These are phyloP conservation scores for Caranx melampygus DNA, from an alignment of 2,113 vertebrate species.

Conservation along the genomic window DNA sequence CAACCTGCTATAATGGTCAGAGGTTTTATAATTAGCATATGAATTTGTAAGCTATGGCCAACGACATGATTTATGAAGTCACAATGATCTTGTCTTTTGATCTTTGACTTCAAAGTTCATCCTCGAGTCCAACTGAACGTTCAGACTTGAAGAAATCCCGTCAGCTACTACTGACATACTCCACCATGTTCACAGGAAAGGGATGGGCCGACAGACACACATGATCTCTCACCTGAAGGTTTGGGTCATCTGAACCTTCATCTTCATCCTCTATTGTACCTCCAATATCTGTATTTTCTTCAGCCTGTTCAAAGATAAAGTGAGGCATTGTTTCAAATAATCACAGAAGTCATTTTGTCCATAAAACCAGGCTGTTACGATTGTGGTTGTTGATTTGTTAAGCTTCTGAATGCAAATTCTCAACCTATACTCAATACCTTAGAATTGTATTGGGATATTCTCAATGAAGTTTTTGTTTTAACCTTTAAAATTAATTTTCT, in stretches of 20 bases:
- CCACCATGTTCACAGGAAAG: too few relatives aligned
- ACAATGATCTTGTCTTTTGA: too few relatives aligned
- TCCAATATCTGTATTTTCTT: conserved; percentile 88
- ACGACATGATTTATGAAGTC: too few relatives aligned
- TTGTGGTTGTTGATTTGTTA: too few relatives aligned
- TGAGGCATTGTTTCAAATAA: neutral
- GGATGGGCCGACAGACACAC: too few relatives aligned
- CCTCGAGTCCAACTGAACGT: too few relatives aligned
- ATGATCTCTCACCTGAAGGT: conserved; percentile 86
- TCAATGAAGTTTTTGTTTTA: neutral
- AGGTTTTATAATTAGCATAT: too few relatives aligned
- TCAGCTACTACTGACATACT: too few relatives aligned
- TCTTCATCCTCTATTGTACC: conserved; percentile 84
- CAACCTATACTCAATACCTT: neutral
- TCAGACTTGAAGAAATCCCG: too few relatives aligned
- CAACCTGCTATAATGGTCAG: too few relatives aligned
- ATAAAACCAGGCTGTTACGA: neutral
- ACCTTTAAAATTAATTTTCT: neutral
- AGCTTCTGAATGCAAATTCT: neutral
- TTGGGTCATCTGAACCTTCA: conserved; percentile 87
- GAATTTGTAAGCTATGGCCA: too few relatives aligned
- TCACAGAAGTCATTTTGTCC: neutral
- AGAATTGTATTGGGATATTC: neutral
- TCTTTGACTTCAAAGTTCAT: too few relatives aligned
- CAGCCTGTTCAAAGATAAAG: conserved; percentile 83